Evolutionary conservation across 2,888 invertebrate species (phyloP), one percentile per base, ranked within the genome.

Genomic region (Tetanocera ferruginea): DNA sequence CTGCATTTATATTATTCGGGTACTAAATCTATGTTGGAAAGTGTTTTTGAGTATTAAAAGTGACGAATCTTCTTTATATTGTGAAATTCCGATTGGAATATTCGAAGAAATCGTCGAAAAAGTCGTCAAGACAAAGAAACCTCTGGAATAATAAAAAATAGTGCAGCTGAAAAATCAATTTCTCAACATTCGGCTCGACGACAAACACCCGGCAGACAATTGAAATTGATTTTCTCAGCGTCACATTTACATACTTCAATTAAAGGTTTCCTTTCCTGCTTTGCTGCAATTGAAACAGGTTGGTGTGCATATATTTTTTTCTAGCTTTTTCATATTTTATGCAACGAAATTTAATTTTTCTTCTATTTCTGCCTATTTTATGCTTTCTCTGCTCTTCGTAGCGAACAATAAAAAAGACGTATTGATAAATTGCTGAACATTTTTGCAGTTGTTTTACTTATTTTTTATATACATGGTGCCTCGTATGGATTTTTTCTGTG

Each of bases 221-320:
- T 67, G 31, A 11, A 78, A 74, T 78, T 76, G 72, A 78, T 78
- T 78, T 78, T 77, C 69, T 43, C 14, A 5, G 55, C 74, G 57
- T 52, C 72, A 51, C 62, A 62, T 64, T 66, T 76, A 72, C 76
- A 71, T 34, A 49, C 75, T 37, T 62, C 66, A 51, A 51, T 57
- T 34, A 19, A 57, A 69, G 43, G 49, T 23, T 67, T 43, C 17
- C 37, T 76, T 43, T n/a, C 17, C 55, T 64, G 28, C 25, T 17
- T 52, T 69, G 73, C 55, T 57, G 43, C 37, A 37, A 25, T 23
- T 25, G 9, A 80, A 81, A 79, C 78, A 76, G 80, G 81, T 80
- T 80, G 77, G 80, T 77, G 66, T 70, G 70, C 76, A 66, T 55
- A 71, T 6, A 25, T 31, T 9, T 14, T n/a, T 14, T 55, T 34